Evolutionary conservation across 1,140 invertebrate species (phyloP).

Genomic region (Bradynema listronoti): DNA sequence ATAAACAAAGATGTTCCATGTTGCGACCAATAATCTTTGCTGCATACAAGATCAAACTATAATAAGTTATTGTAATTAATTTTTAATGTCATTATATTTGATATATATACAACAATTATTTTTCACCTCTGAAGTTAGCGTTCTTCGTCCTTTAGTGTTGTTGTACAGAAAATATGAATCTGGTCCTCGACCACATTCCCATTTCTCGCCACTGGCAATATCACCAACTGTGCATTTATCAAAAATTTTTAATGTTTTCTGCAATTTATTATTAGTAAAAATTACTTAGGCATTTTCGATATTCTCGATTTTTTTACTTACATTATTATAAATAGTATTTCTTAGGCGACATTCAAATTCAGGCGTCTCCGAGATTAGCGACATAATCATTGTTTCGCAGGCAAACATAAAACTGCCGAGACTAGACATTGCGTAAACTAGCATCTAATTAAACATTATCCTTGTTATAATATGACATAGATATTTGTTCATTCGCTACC

Average conservation of each 20-base stretch:
- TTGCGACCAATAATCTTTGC: constrained; percentile 28
- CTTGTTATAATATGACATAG: constrained; percentile 8
- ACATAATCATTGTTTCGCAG: constrained; percentile 45
- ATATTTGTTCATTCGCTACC: constrained; percentile 19
- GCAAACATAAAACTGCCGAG: constrained; percentile 35
- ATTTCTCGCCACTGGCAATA: not conserved
- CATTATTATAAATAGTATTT: constrained; percentile 8
- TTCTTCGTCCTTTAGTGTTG: constrained; percentile 10
- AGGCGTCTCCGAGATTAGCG: constrained; percentile 23
- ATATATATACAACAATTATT: too few species aligned
- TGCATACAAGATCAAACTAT: constrained; percentile 35
- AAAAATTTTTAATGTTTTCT: constrained; percentile 19
- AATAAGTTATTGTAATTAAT: not conserved
- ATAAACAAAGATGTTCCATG: constrained; percentile 38
- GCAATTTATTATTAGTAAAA: too few species aligned
- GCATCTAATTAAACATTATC: constrained; percentile 32
- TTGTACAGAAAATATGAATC: constrained; percentile 22
- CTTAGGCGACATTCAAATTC: not conserved
- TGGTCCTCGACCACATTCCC: constrained; percentile 9
- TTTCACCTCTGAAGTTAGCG: too few species aligned
- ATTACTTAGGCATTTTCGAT: too few species aligned
- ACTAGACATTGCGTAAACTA: constrained; percentile 40
- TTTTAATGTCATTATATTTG: constrained; percentile 3
- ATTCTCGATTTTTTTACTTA: not conserved
- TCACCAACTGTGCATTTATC: constrained; percentile 25